Evolutionary conservation across 2,888 invertebrate species (phyloP).

Genomic region (Pyrgus malvae): DNA sequence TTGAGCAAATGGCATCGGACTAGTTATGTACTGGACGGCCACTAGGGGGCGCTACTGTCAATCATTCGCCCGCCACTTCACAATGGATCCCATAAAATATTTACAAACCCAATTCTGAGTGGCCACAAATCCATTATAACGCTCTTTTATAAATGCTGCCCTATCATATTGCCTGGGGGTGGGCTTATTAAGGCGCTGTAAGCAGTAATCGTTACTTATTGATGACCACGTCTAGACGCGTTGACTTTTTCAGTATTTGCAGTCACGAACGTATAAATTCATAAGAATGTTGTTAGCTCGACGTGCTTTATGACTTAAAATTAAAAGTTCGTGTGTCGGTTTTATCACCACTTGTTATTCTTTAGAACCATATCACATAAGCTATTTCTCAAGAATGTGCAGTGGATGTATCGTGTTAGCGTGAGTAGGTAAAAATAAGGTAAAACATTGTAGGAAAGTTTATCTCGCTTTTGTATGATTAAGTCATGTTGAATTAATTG

Average conservation of each 20-base stretch:
- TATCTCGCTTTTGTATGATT: no score
- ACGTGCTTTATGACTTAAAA: slow-evolving; percentile 4
- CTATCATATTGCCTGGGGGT: slow-evolving; percentile 50
- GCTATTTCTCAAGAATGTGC: no score
- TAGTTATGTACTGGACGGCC: slow-evolving; percentile 36
- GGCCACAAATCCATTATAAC: slow-evolving; percentile 72
- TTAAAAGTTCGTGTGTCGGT: neutral
- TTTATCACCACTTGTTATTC: neutral
- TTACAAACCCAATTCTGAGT: slow-evolving; percentile 73
- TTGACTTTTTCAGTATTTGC: slow-evolving; percentile 57
- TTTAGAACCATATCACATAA: no score
- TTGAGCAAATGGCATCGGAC: slow-evolving; percentile 17
- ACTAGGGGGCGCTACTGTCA: slow-evolving; percentile 63
- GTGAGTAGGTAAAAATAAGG: no score
- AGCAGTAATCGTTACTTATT: slow-evolving; percentile 67
- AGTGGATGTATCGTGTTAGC: no score
- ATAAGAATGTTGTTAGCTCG: slow-evolving; percentile 18
- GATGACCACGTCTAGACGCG: slow-evolving; percentile 65
- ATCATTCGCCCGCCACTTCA: slow-evolving; percentile 62
- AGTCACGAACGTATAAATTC: slow-evolving; percentile 59
- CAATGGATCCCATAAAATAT: slow-evolving; percentile 74
- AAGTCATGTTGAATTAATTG: no score
- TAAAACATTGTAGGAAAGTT: no score
- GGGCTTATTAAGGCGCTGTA: slow-evolving; percentile 57
- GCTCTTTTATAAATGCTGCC: slow-evolving; percentile 52